Percentiles rank a stretch among this genome's conserved stretches.
Evolutionary conservation across 2,113 vertebrate species (phyloP).

Genomic region (Loxodonta africana): DNA sequence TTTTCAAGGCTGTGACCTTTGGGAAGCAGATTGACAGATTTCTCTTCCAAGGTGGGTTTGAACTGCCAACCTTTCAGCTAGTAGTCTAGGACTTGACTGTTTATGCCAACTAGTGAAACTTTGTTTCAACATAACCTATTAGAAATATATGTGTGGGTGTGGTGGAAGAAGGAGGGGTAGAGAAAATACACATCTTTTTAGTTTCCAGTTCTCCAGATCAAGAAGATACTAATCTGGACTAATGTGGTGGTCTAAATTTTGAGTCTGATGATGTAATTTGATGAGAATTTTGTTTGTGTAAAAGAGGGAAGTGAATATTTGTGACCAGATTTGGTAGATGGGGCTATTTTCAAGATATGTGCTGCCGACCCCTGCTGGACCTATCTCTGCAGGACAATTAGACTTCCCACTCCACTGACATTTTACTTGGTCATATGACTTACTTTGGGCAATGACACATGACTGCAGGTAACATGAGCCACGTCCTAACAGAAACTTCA

Average conservation of each 20-base stretch:
- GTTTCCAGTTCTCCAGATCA: background rate
- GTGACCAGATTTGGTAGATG: background rate
- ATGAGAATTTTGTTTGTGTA: background rate
- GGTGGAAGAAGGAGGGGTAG: rapidly evolving
- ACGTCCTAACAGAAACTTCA: background rate
- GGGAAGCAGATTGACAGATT: no score
- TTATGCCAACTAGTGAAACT: no score
- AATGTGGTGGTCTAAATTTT: background rate
- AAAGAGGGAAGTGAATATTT: background rate
- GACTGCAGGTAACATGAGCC: background rate
- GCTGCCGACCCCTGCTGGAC: background rate
- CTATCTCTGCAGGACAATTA: background rate
- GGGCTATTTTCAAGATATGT: background rate
- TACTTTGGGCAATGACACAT: background rate
- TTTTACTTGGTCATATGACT: background rate
- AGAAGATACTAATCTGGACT: background rate
- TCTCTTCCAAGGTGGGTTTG: no score
- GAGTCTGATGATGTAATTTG: background rate
- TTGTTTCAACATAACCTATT: background rate
- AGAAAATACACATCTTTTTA: background rate
- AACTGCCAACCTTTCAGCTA: no score
- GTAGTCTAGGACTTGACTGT: no score
- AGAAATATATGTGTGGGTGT: background rate
- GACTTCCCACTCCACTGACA: background rate
- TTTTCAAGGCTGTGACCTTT: no score